Evolutionary conservation across 2,888 invertebrate genomes (phyloP).

Genomic region (Encarsia formosa): DNA sequence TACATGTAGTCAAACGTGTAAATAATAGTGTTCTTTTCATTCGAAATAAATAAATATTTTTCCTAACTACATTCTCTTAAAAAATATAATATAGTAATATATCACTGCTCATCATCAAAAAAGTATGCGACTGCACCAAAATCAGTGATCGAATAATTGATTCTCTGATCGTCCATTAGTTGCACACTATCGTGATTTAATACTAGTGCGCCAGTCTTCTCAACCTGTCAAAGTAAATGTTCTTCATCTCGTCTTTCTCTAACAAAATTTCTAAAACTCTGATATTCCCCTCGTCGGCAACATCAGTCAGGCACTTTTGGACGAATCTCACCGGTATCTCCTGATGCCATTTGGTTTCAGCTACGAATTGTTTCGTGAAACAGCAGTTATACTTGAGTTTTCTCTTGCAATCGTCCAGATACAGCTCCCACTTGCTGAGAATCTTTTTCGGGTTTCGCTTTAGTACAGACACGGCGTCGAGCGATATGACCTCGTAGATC

Average conservation of each 20-base stretch:
- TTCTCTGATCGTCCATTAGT: no score
- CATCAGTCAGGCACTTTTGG: conserved; percentile 3
- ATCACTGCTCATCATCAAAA: no score
- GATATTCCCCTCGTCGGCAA: conserved; percentile 1
- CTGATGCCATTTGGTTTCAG: conserved; percentile 10
- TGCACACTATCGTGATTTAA: no score
- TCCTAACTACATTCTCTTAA: no score
- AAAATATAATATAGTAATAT: no score
- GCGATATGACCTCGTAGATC: conserved; percentile 2
- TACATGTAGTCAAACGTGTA: no score
- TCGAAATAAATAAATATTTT: no score
- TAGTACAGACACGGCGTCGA: neutral
- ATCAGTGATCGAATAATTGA: no score
- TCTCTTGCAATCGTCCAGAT: neutral
- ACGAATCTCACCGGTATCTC: conserved; percentile 18
- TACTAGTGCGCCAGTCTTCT: no score
- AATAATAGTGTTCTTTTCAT: no score
- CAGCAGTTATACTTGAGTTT: neutral
- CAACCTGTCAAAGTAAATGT: no score
- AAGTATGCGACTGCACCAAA: no score
- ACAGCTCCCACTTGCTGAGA: conserved; percentile 15
- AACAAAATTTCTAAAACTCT: conserved; percentile 2
- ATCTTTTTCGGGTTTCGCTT: conserved; percentile 8
- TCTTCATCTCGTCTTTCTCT: conserved; percentile 1
- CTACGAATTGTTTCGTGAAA: conserved; percentile 3